phyloP scores from a whole-genome alignment of 2,888 invertebrate genomes.

The Eupithecia vulgata region DNA sequence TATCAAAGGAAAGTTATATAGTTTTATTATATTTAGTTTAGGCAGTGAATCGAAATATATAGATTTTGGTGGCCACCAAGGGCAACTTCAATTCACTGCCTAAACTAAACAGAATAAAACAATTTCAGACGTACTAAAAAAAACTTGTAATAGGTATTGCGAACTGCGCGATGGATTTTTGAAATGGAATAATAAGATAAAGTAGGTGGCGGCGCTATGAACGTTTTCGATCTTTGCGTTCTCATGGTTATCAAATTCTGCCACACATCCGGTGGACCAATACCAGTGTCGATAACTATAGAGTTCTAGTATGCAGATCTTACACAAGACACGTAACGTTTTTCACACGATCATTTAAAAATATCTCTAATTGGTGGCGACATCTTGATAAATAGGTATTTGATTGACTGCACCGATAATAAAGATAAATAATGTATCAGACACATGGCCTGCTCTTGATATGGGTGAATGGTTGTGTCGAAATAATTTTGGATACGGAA shows the following conservation, averaged over 20 bases:
- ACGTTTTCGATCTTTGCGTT: background rate
- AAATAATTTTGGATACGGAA: too few relatives aligned
- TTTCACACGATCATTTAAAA: conserved; percentile 1
- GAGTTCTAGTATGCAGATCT: background rate
- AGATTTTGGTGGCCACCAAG: too few relatives aligned
- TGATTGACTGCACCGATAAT: conserved; percentile 21
- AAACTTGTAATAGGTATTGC: too few relatives aligned
- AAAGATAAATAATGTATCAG: conserved; percentile 28
- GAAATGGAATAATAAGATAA: too few relatives aligned
- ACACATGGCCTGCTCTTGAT: conserved; percentile 18
- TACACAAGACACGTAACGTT: background rate
- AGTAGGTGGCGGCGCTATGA: too few relatives aligned
- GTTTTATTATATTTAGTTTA: too few relatives aligned
- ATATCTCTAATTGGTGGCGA: conserved; percentile 19
- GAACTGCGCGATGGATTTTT: too few relatives aligned
- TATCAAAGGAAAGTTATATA: too few relatives aligned
- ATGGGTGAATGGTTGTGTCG: background rate
- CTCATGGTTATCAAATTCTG: conserved; percentile 1
- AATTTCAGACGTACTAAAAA: too few relatives aligned
- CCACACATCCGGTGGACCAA: background rate
- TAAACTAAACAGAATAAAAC: too few relatives aligned
- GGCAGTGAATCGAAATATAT: too few relatives aligned
- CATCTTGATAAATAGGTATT: conserved; percentile 20
- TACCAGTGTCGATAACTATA: background rate
- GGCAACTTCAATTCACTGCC: too few relatives aligned